Base-by-base conservation (phyloP, 2,113 vertebrate genomes). In the Ancistrus triradiatus region DNA sequence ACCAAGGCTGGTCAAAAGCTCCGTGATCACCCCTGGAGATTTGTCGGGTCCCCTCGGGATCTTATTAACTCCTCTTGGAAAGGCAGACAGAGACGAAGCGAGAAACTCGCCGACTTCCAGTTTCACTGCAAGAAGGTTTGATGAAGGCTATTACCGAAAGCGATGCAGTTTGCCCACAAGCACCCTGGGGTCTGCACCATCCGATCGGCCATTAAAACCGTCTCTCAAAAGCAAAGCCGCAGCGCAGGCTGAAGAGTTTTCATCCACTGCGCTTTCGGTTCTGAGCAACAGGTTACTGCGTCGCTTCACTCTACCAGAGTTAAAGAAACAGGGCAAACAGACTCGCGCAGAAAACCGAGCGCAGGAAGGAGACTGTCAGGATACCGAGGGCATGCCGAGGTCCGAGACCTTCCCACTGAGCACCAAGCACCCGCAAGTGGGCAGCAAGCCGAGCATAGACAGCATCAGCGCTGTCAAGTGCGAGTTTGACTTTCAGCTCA, bases 381-480 rank as follows among this genome's bases (percentile, higher is more conserved):
- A n/a, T 2, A 35, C 19, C 35, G 49, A 58, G 10, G 46, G 58
- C 3, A 75, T 86, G 37, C 76, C 77, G 7, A 70, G 81, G 14
- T 90, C 85, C 0, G 83, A 87, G 66, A 87, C 82, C 1, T 88
- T 82, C 1, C 84, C 84, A 0, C 63, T 77, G 24, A 19, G 28
- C 38, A 46, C 50, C 1, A 74, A 61, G 6, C 86, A 87, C 22
- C 76, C 81, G 2, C 78, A 78, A 61, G 80, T 87, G 25, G 80
- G 74, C 50, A 84, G 81, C 17, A 85, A 84, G 46, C 72, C 78
- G 48, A 86, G 86, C 73, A 73, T 87, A 48, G 83, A 87, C 73
- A 87, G 87, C 75, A 87, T 88, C 77, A 88, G 83, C 69, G 83
- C 81, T 6, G 85, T 89, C 7, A 83, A 81, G 48, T 88, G 86